Evolutionary conservation across 1,140 invertebrate species (phyloP), one percentile per base, ranked within the genome.

Genomic region (Brachionus angularis): DNA sequence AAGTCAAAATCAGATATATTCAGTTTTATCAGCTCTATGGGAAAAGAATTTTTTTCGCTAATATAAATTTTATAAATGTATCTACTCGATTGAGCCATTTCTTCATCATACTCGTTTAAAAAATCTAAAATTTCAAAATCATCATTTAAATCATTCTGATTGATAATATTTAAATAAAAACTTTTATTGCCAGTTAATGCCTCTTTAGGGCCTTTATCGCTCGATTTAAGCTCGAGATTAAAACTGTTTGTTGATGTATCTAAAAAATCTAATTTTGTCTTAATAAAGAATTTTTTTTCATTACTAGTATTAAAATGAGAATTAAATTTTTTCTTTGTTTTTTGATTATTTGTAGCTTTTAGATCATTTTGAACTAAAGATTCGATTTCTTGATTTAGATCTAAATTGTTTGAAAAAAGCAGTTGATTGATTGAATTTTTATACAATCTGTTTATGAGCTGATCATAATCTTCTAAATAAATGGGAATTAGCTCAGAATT

Each of bases 401-500:
- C 34, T 23, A 1, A 5, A 58, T 58, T 39, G n/a, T n/a, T n/a
- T 23, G 53, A 23, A 29, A 34, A 58, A 39, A 18, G 39, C 8
- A 7, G 31, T 36, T 55, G 27, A 12, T 12, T 14, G 21, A 18
- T 12, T 10, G 33, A 5, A 58, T 39, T 16, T 14, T 39, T 23
- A 3, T 25, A 8, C n/a, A n/a, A n/a, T n/a, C n/a, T n/a, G n/a
- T n/a, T n/a, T n/a, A n/a, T n/a, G n/a, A n/a, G n/a, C n/a, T n/a
- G n/a, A 23, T 42, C 1, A 39, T 39, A 58, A 29, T 39, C 39
- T 58, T 58, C 33, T 27, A 58, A 58, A 58, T 39, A 58, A 58
- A 58, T 39, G 4, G 53, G 34, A 18, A 0, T 39, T 36, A n/a
- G n/a, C n/a, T n/a, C n/a, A n/a, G n/a, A n/a, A n/a, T n/a, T n/a